phyloP scores from a whole-genome alignment of 2,797 vertebrate species.

The Lepus oiostolus region DNA sequence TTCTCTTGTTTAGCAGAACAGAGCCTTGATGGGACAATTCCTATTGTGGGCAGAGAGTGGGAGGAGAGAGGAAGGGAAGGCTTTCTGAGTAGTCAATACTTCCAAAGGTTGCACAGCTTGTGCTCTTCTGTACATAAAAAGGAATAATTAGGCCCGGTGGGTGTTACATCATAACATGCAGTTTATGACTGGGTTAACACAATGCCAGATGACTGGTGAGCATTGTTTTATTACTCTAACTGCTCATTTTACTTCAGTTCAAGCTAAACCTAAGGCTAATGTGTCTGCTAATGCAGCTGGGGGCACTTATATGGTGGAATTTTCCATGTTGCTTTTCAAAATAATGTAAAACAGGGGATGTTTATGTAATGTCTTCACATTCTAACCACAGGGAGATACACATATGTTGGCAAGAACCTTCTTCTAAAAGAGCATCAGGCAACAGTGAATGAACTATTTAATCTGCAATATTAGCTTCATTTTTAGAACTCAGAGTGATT shows the following conservation, averaged over 20 bases:
- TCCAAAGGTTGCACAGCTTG: conserved; percentile 76
- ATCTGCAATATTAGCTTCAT: background rate
- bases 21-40: conserved; percentile 68
- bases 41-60: conserved; percentile 61
- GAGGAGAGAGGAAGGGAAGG: conserved; percentile 66
- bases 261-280: conserved; percentile 40
- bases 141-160: conserved; percentile 78
- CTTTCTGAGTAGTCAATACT: conserved; percentile 57
- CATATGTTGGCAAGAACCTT: background rate
- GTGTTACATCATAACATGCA: conserved; percentile 78
- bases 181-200: conserved; percentile 74
- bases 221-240: conserved; percentile 67
- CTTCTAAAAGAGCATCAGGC: background rate
- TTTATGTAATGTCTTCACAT: conserved; percentile 11
- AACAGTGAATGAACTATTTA: conserved; percentile 24
- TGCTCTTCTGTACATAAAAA: conserved; percentile 67
- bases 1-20: conserved; percentile 56
- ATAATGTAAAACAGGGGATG: conserved; percentile 23
- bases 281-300: conserved; percentile 55
- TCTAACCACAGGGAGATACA: background rate
- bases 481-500: background rate
- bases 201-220: conserved; percentile 59
- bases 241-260: conserved; percentile 70
- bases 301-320: conserved; percentile 55
- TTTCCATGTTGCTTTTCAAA: conserved; percentile 72